Evolutionary conservation across 2,888 invertebrate species (phyloP).

Genomic region (Ectemnius lituratus): DNA sequence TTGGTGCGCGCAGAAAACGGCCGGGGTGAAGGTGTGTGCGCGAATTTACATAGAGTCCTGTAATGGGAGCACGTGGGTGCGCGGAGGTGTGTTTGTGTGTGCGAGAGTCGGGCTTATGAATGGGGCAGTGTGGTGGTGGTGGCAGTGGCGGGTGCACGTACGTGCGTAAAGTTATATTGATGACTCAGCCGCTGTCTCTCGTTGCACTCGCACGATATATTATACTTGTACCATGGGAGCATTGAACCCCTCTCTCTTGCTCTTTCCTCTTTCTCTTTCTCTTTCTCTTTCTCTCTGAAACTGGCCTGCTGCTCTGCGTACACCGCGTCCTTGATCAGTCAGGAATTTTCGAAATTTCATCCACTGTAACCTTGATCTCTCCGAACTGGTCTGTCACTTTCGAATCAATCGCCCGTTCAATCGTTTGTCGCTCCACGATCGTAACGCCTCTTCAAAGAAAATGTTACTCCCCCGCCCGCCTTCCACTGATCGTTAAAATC

Average conservation of each 20-base stretch:
- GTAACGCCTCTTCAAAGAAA: no score
- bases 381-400: background rate
- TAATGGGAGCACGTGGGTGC: no score
- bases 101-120: constrained; percentile 57
- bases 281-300: constrained; percentile 17
- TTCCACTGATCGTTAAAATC: no score
- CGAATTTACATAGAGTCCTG: constrained; percentile 48
- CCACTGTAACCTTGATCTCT: constrained; percentile 2
- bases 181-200: constrained; percentile 60
- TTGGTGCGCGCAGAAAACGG: no score
- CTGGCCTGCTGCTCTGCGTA: background rate
- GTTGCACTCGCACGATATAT: constrained; percentile 52
- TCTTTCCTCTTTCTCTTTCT: constrained; percentile 10
- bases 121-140: constrained; percentile 57
- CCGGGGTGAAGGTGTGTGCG: constrained; percentile 7
- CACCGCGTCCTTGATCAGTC: background rate
- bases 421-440: no score
- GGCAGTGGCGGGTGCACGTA: constrained; percentile 34
- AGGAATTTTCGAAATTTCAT: background rate
- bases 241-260: constrained; percentile 37
- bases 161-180: constrained; percentile 61
- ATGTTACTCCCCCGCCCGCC: no score
- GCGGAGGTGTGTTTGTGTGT: constrained; percentile 24
- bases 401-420: no score
- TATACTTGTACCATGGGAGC: constrained; percentile 43